Evolutionary conservation across 2,888 invertebrate species (phyloP).

Genomic region (Drosophila macrothrix): DNA sequence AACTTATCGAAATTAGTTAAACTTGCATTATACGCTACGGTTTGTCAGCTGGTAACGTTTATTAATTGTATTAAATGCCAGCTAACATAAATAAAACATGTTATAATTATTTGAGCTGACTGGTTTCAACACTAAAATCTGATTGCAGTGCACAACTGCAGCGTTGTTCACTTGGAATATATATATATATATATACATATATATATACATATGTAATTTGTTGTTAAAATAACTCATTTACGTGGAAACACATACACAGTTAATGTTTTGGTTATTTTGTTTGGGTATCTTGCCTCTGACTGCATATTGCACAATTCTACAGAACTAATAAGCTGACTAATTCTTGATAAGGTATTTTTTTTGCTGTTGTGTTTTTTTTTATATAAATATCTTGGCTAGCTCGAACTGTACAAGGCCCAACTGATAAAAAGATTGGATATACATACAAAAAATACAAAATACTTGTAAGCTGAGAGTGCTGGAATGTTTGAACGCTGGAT

Average conservation of each 20-base stretch:
- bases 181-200: neutral
- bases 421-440: conserved; percentile 19
- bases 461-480: conserved; percentile 26
- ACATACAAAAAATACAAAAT: conserved; percentile 17
- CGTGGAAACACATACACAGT: conserved; percentile 14
- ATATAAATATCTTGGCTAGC: conserved; percentile 19
- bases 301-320: conserved; percentile 44
- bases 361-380: neutral
- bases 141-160: neutral
- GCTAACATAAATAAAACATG: neutral
- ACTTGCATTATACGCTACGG: neutral
- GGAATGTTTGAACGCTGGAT: conserved; percentile 27
- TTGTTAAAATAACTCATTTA: neutral
- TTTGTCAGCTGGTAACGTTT: conserved; percentile 3
- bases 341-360: conserved; percentile 46
- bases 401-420: conserved; percentile 42
- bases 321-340: conserved; percentile 53
- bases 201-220: neutral
- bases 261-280: conserved; percentile 2
- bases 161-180: neutral
- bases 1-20: neutral
- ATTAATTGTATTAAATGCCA: conserved; percentile 1
- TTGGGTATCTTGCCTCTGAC: conserved; percentile 35
- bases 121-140: neutral
- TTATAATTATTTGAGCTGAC: neutral